A percentile compares a stretch with the other conserved stretches of the same genome.
phyloP scores from a whole-genome alignment of 2,888 invertebrate species.

The Heliconius hortense region DNA sequence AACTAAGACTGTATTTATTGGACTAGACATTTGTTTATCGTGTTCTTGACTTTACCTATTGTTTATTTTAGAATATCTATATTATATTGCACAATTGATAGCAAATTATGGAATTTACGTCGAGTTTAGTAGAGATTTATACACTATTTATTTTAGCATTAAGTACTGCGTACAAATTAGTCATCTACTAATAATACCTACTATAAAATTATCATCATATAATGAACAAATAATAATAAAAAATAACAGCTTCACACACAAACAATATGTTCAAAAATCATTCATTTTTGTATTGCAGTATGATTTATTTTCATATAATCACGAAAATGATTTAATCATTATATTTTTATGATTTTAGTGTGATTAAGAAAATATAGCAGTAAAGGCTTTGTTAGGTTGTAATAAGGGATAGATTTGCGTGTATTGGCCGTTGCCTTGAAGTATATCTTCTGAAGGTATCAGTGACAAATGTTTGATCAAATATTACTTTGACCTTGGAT shows the following conservation, averaged over 20 bases:
- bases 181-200: neutral
- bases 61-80: neutral
- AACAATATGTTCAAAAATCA: neutral
- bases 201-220: constrained; percentile 4
- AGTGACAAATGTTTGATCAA: constrained; percentile 48
- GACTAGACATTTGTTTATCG: neutral
- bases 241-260: neutral
- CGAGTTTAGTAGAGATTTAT: neutral
- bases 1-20: too few relatives aligned
- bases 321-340: constrained; percentile 14
- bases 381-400: constrained; percentile 23
- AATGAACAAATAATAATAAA: neutral
- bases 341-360: constrained; percentile 20
- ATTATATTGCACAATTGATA: neutral
- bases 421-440: constrained; percentile 54
- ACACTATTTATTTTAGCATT: constrained; percentile 4
- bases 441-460: constrained; percentile 58
- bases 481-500: constrained; percentile 61
- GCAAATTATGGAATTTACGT: constrained; percentile 1
- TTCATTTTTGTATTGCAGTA: constrained; percentile 12
- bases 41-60: neutral
- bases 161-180: constrained; percentile 13
- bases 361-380: neutral
- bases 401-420: constrained; percentile 39
- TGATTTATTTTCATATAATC: constrained; percentile 15